Conservation (phyloP, 2,113 vertebrate genomes). For the Prionailurus bengalensis region DNA sequence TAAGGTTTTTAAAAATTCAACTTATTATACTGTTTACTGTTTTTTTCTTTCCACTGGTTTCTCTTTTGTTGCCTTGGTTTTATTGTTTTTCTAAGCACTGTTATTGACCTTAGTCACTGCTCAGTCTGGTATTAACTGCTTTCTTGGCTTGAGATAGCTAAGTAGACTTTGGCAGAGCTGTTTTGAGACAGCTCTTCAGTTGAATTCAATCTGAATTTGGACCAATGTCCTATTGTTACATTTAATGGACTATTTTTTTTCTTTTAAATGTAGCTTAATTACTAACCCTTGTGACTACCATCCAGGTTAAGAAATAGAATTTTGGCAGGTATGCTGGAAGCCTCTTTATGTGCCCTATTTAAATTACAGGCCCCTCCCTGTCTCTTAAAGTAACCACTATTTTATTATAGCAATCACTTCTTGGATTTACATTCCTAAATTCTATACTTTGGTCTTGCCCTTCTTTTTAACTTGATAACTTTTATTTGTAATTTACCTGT, state of each 20-base stretch:
- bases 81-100: constrained; percentile 57
- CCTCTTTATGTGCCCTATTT: not conserved
- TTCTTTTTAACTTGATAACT: not conserved
- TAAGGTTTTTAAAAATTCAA: constrained; percentile 44
- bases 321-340: not conserved
- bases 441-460: constrained; percentile 19
- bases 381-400: not conserved
- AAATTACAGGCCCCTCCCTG: not conserved
- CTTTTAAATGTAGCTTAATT: not conserved
- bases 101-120: constrained; percentile 35
- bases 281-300: not conserved
- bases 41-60: not conserved
- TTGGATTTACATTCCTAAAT: constrained; percentile 27
- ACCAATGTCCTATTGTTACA: constrained; percentile 17
- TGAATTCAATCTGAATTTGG: constrained; percentile 32
- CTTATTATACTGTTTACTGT: not conserved
- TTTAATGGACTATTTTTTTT: constrained; percentile 32
- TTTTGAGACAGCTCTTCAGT: constrained; percentile 13
- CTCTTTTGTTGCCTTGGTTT: constrained; percentile 30
- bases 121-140: constrained; percentile 59
- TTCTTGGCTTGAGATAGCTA: constrained; percentile 62
- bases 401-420: not conserved
- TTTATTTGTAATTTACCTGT: not conserved
- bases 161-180: not conserved
- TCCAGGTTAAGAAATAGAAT: constrained; percentile 48